Base-by-base conservation (phyloP, 1,140 invertebrate genomes). In the Paralvinella palmiformis region DNA sequence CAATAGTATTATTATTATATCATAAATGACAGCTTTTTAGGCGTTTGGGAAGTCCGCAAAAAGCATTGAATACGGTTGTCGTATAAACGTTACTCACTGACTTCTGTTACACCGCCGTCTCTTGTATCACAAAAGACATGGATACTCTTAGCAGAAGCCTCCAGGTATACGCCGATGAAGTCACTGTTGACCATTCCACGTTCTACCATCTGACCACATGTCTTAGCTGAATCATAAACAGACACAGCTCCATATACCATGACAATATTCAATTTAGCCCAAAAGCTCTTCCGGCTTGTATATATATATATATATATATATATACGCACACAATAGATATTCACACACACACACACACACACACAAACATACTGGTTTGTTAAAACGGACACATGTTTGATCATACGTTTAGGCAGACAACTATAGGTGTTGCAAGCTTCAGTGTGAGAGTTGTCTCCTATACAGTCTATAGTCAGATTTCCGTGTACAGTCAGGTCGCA, bases 401-500 rank as follows among this genome's bases (percentile, higher is more conserved):
- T n/a, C 55, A 27, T 57, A 57, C 27, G 48, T 13, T 27, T 52
- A 52, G 55, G 55, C 27, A 32, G 29, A 57, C 55, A 57, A 20
- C 3, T 33, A 33, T 57, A 57, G 13, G 27, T 32, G 3, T 57
- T 24, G 29, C 55, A 57, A 6, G 29, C 33, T 33, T 13, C 33
- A 33, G 27, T 57, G 29, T n/a, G 27, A 3, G 5, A 6, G n/a
- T 58, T 61, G 1, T 20, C 27, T 22, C 59, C 59, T 22, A 61
- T 20, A 57, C 59, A 61, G 24, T 22, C 22, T 20, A 22, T 44
- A 27, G 59, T 61, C 7, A 61, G 59, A 31, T 61, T 35, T 1
- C 72, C 73, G 63, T 69, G 71, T 55, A 62, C 61, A 7, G 72
- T 71, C 45, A 68, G 68, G 27, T 64, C 72, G 65, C 76, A 78